Evolutionary conservation across 1,140 invertebrate genomes (phyloP), one percentile per base, ranked within the genome.

Genomic region (Drosophila tropicalis): DNA sequence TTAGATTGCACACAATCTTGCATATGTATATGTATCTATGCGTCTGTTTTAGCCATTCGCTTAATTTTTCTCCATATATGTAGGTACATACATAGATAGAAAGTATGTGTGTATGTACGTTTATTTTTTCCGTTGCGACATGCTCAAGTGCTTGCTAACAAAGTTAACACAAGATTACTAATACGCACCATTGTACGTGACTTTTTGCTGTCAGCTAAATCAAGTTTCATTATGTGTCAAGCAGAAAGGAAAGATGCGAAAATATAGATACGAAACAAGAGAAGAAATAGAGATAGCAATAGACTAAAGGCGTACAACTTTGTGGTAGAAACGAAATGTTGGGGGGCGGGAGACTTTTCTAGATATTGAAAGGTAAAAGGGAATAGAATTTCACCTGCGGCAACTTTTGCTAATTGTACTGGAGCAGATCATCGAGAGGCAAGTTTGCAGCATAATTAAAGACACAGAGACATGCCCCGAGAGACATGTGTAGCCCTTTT

Each of bases 151-250:
- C 83, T 83, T 83, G 72, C 83, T 87, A 83, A 87, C 83, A 83
- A 86, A 87, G 83, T 87, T 83, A 77, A 81, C 83, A 86, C 83
- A 87, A 87, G 79, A 86, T 86, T 86, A 79, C 83, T 86, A 87
- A 86, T 86, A 87, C 84, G 83, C 83, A 87, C 83, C 83, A 79
- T 86, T 86, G 83, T 83, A 86, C 83, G 83, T 86, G 83, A 86
- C 83, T 87, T 87, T 86, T 83, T 87, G 83, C 84, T 87, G 83
- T 89, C 83, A 86, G 83, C 83, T 86, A 83, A 86, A 86, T 86
- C 83, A 86, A 89, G 83, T 86, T 86, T 86, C 83, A 86, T 86
- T 87, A 86, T 86, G 83, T 86, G 83, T 67, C 68, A 79, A 70
- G 65, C 56, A 57, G 66, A 39, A 68, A 58, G 62, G 9, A 40